Evolutionary conservation across 2,797 vertebrate species (phyloP).

Genomic region (Sebastes umbrosus): DNA sequence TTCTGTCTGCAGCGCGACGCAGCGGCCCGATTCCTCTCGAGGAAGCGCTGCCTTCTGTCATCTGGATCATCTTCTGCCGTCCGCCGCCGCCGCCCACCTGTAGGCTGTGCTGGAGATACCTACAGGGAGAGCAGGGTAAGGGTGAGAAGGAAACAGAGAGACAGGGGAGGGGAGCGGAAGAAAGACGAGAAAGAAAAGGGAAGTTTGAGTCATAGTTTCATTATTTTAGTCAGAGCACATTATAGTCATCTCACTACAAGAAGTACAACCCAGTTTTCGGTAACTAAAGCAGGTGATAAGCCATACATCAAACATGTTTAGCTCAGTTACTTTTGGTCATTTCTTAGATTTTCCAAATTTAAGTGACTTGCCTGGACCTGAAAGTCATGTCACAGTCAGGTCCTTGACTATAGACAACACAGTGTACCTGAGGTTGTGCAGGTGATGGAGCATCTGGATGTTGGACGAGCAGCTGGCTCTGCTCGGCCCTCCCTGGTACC

Average conservation of each 20-base stretch:
- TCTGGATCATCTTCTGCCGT: slow-evolving; percentile 94
- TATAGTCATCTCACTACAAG: slow-evolving; percentile 27
- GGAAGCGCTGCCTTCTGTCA: slow-evolving; percentile 93
- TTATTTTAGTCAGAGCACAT: slow-evolving; percentile 43
- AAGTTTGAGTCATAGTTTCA: slow-evolving; percentile 74
- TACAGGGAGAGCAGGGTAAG: slow-evolving; percentile 51
- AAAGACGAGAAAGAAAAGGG: slow-evolving; percentile 47
- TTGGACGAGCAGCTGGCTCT: slow-evolving; percentile 91
- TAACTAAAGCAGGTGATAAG: background rate
- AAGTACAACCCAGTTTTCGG: slow-evolving; percentile 17
- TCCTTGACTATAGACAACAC: background rate
- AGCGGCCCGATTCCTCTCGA: slow-evolving; percentile 94
- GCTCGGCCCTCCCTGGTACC: slow-evolving; percentile 91
- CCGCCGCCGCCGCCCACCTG: slow-evolving; percentile 90
- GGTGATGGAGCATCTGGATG: slow-evolving; percentile 94
- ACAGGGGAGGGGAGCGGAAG: slow-evolving; percentile 15
- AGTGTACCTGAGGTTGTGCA: slow-evolving; percentile 86
- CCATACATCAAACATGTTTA: background rate
- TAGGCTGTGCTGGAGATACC: slow-evolving; percentile 97
- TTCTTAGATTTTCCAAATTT: background rate
- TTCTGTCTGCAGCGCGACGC: slow-evolving; percentile 97
- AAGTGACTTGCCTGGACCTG: background rate
- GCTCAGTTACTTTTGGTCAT: background rate
- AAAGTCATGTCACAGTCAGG: background rate
- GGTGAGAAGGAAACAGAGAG: slow-evolving; percentile 33